Base-by-base conservation (phyloP, 2,797 vertebrate genomes). In the Phataginus tricuspis region DNA sequence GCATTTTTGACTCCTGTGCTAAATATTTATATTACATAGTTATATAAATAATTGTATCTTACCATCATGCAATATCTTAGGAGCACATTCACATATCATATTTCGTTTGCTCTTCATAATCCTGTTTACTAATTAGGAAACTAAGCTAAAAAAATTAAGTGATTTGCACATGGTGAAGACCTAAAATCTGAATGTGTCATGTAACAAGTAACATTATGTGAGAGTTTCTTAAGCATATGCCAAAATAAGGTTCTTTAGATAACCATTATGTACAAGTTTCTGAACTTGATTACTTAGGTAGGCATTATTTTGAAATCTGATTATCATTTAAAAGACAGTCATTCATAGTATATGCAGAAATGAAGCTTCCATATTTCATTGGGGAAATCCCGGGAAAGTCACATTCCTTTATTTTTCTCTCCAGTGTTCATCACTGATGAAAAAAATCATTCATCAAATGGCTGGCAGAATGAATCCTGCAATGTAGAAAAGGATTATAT, bases 351-450 rank as follows among this genome's bases (percentile, higher is more conserved):
- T 63, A n/a, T 11, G 4, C 11, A 79, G 42, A 95, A 94, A 86
- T n/a, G 31, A 86, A 91, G 49, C 13, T 64, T 90, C 59, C 31
- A 15, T 31, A 61, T 53, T 34, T 92, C 34, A 66, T 61, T 4
- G 19, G 23, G 14, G 15, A 86, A 74, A 25, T 49, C 39, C 77
- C 57, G 14, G 16, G 49, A 86, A 96, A 93, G 9, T 42, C 15
- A 97, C 2, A 75, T 93, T 97, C 88, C 95, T 96, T 96, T 93
- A 92, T 96, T 98, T 98, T 95, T 72, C 25, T 87, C 95, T 96
- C 91, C 5, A 2, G 61, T 95, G 42, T 94, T 97, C 93, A 83
- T 90, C 45, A 97, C 11, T 45, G 45, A 45, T 45, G 11, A 45
- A 45, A 45, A 45, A 45, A 45, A 34, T 69, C 31, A 91, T 80